A percentile compares a stretch with the other conserved stretches of the same genome.
These are phyloP conservation scores for Ptychoptera albimana DNA, from an alignment of 2,888 invertebrate genomes.

Conservation along the genomic window DNA sequence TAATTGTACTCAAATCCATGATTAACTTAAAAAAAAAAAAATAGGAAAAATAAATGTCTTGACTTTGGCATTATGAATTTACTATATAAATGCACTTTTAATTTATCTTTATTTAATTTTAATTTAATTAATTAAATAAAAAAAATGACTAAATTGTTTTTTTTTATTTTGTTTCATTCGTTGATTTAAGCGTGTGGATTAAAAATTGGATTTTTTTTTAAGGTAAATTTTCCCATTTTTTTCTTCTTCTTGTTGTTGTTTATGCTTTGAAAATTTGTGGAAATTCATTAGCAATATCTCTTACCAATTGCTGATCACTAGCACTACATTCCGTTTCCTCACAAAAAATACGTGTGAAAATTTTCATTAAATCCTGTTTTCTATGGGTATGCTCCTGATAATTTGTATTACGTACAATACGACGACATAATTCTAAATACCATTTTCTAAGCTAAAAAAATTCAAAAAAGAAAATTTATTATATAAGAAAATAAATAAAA, in stretches of 20 bases:
- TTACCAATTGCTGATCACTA: constrained; percentile 59
- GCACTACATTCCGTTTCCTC: constrained; percentile 62
- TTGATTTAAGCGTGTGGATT: no score
- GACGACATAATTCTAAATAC: constrained; percentile 63
- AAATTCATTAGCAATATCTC: constrained; percentile 72
- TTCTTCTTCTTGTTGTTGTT: constrained; percentile 11
- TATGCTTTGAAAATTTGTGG: constrained; percentile 58
- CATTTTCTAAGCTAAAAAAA: constrained; percentile 48
- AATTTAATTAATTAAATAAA: no score
- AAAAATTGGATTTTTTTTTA: no score
- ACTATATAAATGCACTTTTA: no score
- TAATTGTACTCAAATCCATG: no score
- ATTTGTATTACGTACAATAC: constrained; percentile 66
- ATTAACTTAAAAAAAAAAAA: no score
- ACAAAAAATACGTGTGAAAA: constrained; percentile 74
- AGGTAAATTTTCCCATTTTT: no score
- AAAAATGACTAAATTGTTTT: no score
- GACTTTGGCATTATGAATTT: no score
- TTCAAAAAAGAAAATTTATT: constrained; percentile 9
- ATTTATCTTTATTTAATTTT: no score
- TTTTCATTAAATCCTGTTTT: constrained; percentile 63
- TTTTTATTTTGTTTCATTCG: no score
- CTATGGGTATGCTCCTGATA: constrained; percentile 68
- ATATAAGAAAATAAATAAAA: constrained; percentile 4
- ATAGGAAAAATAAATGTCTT: no score